Conservation (phyloP, 2,888 invertebrate genomes). For the Drosophila limbata region DNA sequence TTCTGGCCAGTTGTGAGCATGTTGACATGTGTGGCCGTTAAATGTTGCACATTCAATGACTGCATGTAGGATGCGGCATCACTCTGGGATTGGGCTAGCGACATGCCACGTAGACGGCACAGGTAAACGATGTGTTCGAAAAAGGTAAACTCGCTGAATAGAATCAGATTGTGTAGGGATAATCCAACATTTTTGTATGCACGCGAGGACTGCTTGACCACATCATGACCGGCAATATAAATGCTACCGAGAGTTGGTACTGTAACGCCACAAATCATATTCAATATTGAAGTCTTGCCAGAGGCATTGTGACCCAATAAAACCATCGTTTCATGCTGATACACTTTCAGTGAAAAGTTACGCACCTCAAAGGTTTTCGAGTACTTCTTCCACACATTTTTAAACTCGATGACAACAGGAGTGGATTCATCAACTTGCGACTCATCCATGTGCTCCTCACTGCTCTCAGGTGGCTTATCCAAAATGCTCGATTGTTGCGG, state of each 20-base stretch:
- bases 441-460: neutral
- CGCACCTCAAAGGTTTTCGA: conserved; percentile 25
- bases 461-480: too few relatives aligned
- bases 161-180: neutral
- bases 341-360: conserved; percentile 40
- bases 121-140: conserved; percentile 53
- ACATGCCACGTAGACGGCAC: conserved; percentile 50
- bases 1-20: conserved; percentile 40
- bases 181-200: conserved; percentile 35
- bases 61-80: conserved; percentile 38
- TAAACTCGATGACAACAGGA: conserved; percentile 43
- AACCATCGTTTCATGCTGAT: conserved; percentile 44
- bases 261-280: conserved; percentile 39
- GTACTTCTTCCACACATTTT: conserved; percentile 49
- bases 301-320: conserved; percentile 58
- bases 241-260: conserved; percentile 39
- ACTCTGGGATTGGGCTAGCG: neutral
- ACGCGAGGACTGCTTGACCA: neutral
- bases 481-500: neutral
- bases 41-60: conserved; percentile 14
- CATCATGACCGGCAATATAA: conserved; percentile 30
- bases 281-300: conserved; percentile 54
- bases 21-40: neutral
- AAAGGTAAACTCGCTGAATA: conserved; percentile 47
- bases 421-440: neutral